phyloP scores from a whole-genome alignment of 2,797 vertebrate species.

The Periparus ater region DNA sequence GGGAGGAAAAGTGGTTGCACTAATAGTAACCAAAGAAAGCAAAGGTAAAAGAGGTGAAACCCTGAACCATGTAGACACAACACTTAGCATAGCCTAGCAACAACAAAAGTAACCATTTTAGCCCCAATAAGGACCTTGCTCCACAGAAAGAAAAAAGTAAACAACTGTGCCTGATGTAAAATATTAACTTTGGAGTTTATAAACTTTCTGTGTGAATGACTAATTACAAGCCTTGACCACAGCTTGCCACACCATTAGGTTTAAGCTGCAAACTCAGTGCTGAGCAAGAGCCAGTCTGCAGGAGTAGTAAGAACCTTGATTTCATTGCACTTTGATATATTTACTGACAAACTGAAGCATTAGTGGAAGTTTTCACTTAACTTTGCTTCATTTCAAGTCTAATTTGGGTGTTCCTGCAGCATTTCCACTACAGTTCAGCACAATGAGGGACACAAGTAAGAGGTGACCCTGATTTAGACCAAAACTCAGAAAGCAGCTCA shows the following conservation, averaged over 20 bases:
- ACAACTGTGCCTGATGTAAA: background rate
- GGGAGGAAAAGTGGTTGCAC: background rate
- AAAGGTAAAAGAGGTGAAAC: background rate
- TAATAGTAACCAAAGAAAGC: background rate
- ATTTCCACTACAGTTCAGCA: background rate
- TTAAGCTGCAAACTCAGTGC: background rate
- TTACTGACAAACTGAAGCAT: background rate
- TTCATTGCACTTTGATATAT: background rate
- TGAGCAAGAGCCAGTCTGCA: background rate
- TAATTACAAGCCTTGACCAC: background rate
- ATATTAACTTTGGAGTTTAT: background rate
- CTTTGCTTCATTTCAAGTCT: background rate
- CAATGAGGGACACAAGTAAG: background rate
- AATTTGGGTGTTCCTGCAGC: background rate
- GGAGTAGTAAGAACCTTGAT: background rate
- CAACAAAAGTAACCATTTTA: background rate
- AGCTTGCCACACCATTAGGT: background rate
- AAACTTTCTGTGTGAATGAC: background rate
- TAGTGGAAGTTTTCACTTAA: background rate
- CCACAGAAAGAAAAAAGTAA: background rate
- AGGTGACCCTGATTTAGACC: background rate
- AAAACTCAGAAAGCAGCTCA: background rate
- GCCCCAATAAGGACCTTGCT: background rate
- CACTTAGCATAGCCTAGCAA: background rate
- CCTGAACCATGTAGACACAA: background rate